Evolutionary conservation across 2,888 invertebrate genomes (phyloP).

Genomic region (Pristionchus maxplancki): DNA sequence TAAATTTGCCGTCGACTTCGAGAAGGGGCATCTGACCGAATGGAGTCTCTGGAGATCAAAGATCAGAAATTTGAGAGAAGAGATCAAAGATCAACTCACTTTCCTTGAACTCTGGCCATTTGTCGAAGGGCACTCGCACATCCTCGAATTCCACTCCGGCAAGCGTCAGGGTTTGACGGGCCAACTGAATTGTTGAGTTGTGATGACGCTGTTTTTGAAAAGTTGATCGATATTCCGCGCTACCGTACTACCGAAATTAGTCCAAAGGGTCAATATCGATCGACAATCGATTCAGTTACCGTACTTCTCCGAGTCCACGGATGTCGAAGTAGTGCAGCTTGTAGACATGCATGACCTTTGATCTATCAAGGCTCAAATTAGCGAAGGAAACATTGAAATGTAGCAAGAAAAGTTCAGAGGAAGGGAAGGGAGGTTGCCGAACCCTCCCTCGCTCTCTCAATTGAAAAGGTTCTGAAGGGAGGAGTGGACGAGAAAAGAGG

Average conservation of each 20-base stretch:
- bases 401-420: background rate
- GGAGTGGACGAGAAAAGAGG: background rate
- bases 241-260: background rate
- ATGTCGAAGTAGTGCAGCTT: conserved; percentile 29
- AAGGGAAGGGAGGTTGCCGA: background rate
- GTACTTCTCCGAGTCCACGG: conserved; percentile 37
- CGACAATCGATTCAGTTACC: background rate
- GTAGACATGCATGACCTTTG: conserved; percentile 14
- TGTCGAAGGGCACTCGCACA: conserved; percentile 57
- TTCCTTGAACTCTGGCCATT: conserved; percentile 63
- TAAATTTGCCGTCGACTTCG: conserved; percentile 22
- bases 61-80: background rate
- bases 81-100: conserved; percentile 56
- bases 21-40: conserved; percentile 41
- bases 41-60: conserved; percentile 28
- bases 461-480: background rate
- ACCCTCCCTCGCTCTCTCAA: background rate
- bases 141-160: conserved; percentile 66
- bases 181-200: background rate
- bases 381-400: background rate
- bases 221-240: background rate
- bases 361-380: background rate
- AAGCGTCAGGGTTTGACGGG: conserved; percentile 55
- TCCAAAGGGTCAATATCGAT: background rate
- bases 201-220: background rate